A percentile compares a stretch with the other conserved stretches of the same genome.
Evolutionary conservation across 2,113 vertebrate species (phyloP).

Genomic region (Amphilophus citrinellus): DNA sequence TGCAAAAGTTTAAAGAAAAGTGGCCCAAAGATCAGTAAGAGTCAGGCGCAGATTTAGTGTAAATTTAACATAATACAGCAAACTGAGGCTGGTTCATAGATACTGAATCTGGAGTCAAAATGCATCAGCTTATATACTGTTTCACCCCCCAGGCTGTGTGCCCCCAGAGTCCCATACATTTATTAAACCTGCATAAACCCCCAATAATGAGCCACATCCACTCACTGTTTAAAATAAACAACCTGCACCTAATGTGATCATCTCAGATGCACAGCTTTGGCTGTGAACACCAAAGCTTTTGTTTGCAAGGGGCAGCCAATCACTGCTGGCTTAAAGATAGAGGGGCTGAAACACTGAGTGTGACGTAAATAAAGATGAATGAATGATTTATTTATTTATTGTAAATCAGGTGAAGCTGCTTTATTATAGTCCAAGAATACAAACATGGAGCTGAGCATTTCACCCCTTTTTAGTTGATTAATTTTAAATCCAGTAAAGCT

Average conservation of each 20-base stretch:
- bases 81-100: neutral
- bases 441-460: neutral
- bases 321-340: fast-evolving
- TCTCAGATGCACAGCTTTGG: neutral
- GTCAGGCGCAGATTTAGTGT: fast-evolving
- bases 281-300: neutral
- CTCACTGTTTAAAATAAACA: neutral
- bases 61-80: neutral
- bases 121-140: fast-evolving
- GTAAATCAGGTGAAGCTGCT: neutral
- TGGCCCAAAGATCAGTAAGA: neutral
- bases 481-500: neutral
- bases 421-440: neutral
- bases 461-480: neutral
- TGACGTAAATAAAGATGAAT: neutral
- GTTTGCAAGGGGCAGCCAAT: fast-evolving
- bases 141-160: neutral
- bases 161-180: neutral
- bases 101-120: neutral
- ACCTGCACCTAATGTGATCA: neutral
- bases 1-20: neutral
- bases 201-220: neutral
- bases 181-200: neutral
- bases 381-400: neutral
- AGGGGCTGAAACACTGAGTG: neutral